Base-by-base conservation (phyloP, 2,888 invertebrate genomes). In the Plagiodera versicolora region DNA sequence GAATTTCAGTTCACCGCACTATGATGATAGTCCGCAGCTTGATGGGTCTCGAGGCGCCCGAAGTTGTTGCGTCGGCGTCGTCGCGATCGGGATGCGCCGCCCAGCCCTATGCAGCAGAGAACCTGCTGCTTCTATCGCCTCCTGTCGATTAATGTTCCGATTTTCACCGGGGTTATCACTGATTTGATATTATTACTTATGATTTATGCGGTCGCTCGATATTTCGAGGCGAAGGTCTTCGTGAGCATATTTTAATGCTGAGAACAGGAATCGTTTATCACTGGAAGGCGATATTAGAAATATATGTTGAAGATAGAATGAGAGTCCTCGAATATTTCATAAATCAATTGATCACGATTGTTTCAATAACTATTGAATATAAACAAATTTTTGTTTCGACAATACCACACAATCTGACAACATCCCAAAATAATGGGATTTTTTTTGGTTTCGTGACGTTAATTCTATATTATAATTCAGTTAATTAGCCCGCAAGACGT, bases 61-160 rank as follows among this genome's bases (percentile, higher is more conserved):
- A 77, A 78, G 77, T 79, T 79, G 79, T 79, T 80, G 80, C 80
- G 80, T 79, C 79, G 79, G 77, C 76, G 77, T 77, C 77, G 75
- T 72, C 69, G 66, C 69, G 71, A 70, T 68, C 61, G 63, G 68
- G 75, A 74, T 75, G 74, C 74, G 74, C 72, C 73, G 73, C 74
- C 75, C 75, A 69, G 68, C 71, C 71, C 74, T 74, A 72, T 75
- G 75, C 75, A 75, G 74, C 74, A 74, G 63, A 72, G 72, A 71
- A 74, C 73, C 74, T 73, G 72, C 72, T 73, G 72, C 70, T 72
- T 70, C 70, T 69, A 61, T 66, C 64, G 61, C 65, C 65, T 69
- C 64, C 64, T 61, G 63, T 58, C 65, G 70, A 70, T 69, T 70
- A 68, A 67, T 70, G 67, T 67, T 64, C 63, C 67, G 70, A 69